Evolutionary conservation across 2,888 invertebrate genomes (phyloP).

Genomic region (Choristoneura rosaceana): DNA sequence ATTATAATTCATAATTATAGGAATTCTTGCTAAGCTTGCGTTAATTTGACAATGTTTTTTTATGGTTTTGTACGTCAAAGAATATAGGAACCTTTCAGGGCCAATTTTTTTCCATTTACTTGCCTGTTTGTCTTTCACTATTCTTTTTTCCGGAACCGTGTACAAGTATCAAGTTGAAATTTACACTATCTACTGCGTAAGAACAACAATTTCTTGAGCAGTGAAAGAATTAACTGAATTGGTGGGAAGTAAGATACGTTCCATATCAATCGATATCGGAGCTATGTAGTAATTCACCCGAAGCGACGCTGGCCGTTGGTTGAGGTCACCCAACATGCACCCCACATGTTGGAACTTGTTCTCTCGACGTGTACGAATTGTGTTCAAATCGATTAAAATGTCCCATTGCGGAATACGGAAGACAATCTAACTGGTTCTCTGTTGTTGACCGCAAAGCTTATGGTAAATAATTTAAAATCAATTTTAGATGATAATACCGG

Average conservation of each 20-base stretch:
- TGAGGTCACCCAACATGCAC: not conserved
- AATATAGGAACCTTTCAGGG: too few species aligned
- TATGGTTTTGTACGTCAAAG: too few species aligned
- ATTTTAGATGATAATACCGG: too few species aligned
- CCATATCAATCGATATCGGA: not conserved
- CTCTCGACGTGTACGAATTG: not conserved
- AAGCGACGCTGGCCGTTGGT: not conserved
- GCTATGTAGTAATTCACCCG: not conserved
- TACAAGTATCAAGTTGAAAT: too few species aligned
- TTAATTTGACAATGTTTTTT: too few species aligned
- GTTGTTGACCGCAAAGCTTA: not conserved
- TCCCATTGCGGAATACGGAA: not conserved
- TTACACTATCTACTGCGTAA: too few species aligned
- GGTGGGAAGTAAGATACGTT: not conserved
- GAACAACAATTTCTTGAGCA: too few species aligned
- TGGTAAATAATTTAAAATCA: not conserved
- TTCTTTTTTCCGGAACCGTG: too few species aligned
- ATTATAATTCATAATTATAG: too few species aligned
- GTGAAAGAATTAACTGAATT: not conserved
- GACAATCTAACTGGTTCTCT: not conserved
- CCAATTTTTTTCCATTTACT: too few species aligned
- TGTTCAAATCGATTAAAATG: conserved; percentile 1
- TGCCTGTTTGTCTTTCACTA: too few species aligned
- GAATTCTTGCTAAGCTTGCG: too few species aligned
- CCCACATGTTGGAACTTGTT: not conserved